Conservation (phyloP, 2,888 invertebrate species). For the Ganaspis brasiliensis region DNA sequence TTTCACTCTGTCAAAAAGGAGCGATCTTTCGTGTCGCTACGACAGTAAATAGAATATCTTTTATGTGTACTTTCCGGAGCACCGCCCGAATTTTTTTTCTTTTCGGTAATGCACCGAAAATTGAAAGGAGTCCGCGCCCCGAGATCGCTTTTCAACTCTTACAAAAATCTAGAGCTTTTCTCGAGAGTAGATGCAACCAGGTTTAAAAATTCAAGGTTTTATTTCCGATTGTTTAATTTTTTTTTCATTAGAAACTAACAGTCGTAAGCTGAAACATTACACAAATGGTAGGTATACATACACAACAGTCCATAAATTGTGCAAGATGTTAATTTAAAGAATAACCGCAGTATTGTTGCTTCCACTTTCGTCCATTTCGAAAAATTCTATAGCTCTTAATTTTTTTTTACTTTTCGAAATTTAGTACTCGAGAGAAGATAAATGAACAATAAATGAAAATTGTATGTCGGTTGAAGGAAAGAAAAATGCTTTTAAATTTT, state of each 20-base stretch:
- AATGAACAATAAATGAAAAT: constrained; percentile 32
- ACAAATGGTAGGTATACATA: no score
- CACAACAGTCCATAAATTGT: no score
- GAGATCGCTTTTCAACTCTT: constrained; percentile 12
- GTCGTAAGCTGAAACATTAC: no score
- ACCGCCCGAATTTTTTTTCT: constrained; percentile 27
- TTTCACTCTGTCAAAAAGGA: constrained; percentile 30
- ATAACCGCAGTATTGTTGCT: background rate
- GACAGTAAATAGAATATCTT: constrained; percentile 23
- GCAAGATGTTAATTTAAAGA: no score
- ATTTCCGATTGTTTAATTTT: no score
- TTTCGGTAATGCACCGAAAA: background rate
- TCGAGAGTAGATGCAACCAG: background rate
- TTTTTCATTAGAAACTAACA: no score
- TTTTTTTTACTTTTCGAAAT: constrained; percentile 13
- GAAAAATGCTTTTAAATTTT: constrained; percentile 6
- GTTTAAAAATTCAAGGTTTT: no score
- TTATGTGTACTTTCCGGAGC: constrained; percentile 11
- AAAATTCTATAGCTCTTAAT: constrained; percentile 1
- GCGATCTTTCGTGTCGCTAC: constrained; percentile 8
- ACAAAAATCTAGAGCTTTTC: background rate
- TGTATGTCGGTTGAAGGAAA: constrained; percentile 4
- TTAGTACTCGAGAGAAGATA: background rate
- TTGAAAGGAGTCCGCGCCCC: constrained; percentile 18
- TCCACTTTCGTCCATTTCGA: background rate